Percentiles rank a stretch among this genome's conserved stretches.
Evolutionary conservation across 2,113 vertebrate genomes (phyloP).

Genomic region (Pollimyrus isidori): DNA sequence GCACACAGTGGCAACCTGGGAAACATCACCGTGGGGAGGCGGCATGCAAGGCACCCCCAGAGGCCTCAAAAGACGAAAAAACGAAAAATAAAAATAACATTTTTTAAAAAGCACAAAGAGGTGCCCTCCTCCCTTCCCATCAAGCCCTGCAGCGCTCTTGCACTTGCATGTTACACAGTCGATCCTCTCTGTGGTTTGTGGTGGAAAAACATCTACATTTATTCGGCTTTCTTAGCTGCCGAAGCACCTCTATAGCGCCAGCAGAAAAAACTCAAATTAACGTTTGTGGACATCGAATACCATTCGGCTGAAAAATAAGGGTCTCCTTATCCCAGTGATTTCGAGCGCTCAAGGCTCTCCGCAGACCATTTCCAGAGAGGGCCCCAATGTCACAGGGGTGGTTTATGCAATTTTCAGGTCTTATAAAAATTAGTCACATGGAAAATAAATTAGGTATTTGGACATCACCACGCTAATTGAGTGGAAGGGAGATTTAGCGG

Average conservation of each 20-base stretch:
- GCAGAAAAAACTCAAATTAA: neutral
- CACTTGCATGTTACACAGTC: neutral
- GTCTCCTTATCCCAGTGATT: neutral
- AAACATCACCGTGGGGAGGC: neutral
- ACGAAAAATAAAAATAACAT: neutral
- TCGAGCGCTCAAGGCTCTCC: neutral
- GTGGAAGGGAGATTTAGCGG: neutral
- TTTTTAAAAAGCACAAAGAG: neutral
- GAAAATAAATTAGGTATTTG: slow-evolving; percentile 15
- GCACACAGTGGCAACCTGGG: neutral
- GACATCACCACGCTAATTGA: neutral
- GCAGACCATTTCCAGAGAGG: neutral
- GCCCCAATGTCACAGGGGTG: neutral
- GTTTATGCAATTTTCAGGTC: slow-evolving; percentile 4
- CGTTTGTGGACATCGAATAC: neutral
- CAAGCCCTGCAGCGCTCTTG: neutral
- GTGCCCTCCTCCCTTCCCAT: neutral
- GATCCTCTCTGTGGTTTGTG: neutral
- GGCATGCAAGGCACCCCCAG: neutral
- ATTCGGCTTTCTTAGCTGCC: neutral
- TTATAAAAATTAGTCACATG: slow-evolving; percentile 14
- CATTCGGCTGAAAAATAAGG: neutral
- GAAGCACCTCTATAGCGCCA: neutral
- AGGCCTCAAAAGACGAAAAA: neutral
- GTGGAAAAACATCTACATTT: neutral